A percentile compares a stretch with the other conserved stretches of the same genome.
These are phyloP conservation scores for Gymnopithys bicolor DNA, from an alignment of 2,797 vertebrate species.

Conservation along the genomic window DNA sequence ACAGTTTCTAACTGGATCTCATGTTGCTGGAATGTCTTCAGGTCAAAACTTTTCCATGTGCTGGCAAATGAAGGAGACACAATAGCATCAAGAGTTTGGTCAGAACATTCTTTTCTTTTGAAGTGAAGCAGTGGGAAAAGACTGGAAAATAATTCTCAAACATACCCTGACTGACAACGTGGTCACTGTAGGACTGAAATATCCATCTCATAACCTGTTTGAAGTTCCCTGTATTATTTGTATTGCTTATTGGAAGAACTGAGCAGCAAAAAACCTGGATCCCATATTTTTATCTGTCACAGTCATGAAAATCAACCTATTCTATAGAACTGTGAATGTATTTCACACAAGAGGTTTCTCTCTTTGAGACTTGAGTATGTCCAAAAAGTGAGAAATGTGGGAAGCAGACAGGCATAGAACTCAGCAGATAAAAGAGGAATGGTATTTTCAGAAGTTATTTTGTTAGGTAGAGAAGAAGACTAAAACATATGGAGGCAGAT, in stretches of 20 bases:
- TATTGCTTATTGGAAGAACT: neutral
- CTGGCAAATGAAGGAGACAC: neutral
- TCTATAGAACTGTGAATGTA: neutral
- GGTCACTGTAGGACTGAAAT: neutral
- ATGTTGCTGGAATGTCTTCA: neutral
- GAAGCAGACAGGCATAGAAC: neutral
- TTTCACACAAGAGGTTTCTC: neutral
- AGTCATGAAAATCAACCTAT: neutral
- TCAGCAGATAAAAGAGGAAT: neutral
- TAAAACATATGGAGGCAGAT: neutral
- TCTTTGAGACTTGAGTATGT: neutral
- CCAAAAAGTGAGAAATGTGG: neutral
- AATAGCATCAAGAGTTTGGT: fast-evolving
- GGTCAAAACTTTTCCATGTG: neutral
- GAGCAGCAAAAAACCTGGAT: neutral
- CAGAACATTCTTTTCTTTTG: neutral
- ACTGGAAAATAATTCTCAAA: neutral
- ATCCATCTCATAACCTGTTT: neutral
- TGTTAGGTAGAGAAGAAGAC: neutral
- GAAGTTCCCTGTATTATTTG: neutral
- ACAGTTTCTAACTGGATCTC: neutral
- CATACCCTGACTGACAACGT: fast-evolving
- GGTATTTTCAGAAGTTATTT: neutral
- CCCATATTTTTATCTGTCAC: neutral
- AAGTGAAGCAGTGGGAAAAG: neutral